phyloP scores from a whole-genome alignment of 2,113 vertebrate genomes.

The Anolis carolinensis region DNA sequence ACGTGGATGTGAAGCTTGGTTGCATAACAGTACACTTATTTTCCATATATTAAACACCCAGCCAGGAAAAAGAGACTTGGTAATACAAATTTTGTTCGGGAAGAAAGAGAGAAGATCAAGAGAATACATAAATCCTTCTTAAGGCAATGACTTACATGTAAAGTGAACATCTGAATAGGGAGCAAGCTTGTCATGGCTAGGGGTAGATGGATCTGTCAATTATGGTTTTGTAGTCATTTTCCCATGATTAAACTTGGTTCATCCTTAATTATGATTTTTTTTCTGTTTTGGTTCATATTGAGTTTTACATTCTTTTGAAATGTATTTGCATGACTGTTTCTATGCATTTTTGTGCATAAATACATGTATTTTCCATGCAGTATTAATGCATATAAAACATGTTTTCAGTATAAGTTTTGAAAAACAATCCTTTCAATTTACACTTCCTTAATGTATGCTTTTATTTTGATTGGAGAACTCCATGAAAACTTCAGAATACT shows the following conservation, averaged over 20 bases:
- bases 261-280: background rate
- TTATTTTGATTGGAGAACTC: too few species aligned
- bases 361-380: too few species aligned
- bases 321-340: background rate
- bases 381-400: too few species aligned
- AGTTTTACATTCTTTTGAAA: background rate
- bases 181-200: background rate
- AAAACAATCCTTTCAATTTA: too few species aligned
- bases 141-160: background rate
- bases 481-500: too few species aligned
- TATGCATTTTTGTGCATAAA: background rate
- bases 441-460: too few species aligned
- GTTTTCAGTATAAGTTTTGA: too few species aligned
- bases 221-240: background rate
- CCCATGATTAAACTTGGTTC: background rate
- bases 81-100: background rate
- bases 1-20: slow-evolving; percentile 15
- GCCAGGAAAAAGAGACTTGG: background rate
- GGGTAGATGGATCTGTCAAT: background rate
- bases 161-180: background rate
- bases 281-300: background rate
- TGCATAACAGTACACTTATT: background rate
- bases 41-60: background rate
- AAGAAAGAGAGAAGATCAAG: background rate
- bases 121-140: background rate